phyloP scores from a whole-genome alignment of 2,113 vertebrate species.

The Sisor rabdophorus region DNA sequence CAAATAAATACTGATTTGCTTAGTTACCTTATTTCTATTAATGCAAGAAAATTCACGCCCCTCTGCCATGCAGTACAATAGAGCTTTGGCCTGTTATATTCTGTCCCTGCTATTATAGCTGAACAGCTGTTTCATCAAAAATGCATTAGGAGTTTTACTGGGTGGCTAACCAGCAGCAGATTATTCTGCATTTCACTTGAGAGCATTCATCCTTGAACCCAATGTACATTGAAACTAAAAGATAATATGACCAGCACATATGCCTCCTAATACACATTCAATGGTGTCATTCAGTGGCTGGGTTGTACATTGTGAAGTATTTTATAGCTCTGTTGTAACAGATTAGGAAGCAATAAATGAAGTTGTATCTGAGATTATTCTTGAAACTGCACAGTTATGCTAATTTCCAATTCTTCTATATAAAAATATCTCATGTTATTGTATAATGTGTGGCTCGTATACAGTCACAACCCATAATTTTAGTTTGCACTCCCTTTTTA shows the following conservation, averaged over 20 bases:
- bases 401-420: background rate
- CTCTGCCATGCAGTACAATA: background rate
- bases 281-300: background rate
- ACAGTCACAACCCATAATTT: no score
- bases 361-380: background rate
- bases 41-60: background rate
- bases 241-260: background rate
- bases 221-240: background rate
- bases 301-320: background rate
- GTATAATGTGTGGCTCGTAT: background rate
- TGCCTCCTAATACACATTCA: background rate
- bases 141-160: conserved; percentile 40
- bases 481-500: background rate
- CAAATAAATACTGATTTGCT: no score
- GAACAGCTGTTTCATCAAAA: conserved; percentile 47
- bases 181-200: conserved; percentile 23
- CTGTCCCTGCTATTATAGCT: conserved; percentile 25
- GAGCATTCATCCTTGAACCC: background rate
- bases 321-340: background rate
- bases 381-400: background rate
- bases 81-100: conserved; percentile 17
- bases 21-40: background rate
- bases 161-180: conserved; percentile 38
- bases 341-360: background rate
- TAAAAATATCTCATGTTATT: background rate